phyloP scores from a whole-genome alignment of 2,113 vertebrate species.

The Phycodurus eques region DNA sequence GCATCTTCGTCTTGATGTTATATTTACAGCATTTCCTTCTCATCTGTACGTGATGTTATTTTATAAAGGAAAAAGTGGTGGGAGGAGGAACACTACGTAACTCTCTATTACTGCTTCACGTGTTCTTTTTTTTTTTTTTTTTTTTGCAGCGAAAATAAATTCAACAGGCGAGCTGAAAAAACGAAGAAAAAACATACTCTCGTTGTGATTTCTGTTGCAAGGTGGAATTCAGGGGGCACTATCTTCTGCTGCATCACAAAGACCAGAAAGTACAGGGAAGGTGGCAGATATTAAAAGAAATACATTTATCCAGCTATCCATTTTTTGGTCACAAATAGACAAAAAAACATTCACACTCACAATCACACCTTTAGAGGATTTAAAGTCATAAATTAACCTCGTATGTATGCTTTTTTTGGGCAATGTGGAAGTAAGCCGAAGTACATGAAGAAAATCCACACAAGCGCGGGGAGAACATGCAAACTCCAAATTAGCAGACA shows the following conservation, averaged over 20 bases:
- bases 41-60: neutral
- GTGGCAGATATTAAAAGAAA: neutral
- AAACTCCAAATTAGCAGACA: too few relatives aligned
- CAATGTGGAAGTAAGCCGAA: too few relatives aligned
- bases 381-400: too few relatives aligned
- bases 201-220: neutral
- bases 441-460: too few relatives aligned
- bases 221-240: neutral
- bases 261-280: neutral
- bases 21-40: conserved; percentile 32
- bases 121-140: neutral
- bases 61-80: neutral
- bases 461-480: too few relatives aligned
- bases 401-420: too few relatives aligned
- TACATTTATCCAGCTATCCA: neutral
- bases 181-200: neutral
- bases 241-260: neutral
- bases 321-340: too few relatives aligned
- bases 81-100: neutral
- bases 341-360: too few relatives aligned
- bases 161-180: neutral
- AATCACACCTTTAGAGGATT: too few relatives aligned
- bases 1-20: conserved; percentile 31
- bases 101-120: neutral
- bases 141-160: neutral